Percentiles rank a stretch among this genome's conserved stretches.
These are phyloP conservation scores for Coenonympha glycerion DNA, from an alignment of 2,888 invertebrate species.

Conservation along the genomic window DNA sequence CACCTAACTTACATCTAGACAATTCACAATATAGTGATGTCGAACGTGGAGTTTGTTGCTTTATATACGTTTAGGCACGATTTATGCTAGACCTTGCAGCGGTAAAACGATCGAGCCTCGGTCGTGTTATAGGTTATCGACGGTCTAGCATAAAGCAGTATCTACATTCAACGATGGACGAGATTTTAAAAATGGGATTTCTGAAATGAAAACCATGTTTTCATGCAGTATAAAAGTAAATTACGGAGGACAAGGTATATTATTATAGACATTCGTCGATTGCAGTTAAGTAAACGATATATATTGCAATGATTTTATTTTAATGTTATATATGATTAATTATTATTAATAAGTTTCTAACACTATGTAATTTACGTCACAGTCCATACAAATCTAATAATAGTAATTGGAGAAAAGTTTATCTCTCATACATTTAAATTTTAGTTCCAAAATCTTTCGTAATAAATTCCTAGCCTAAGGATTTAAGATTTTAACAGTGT, in stretches of 20 bases:
- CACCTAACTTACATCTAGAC: constrained; percentile 38
- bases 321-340: constrained; percentile 1
- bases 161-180: background rate
- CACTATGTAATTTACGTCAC: background rate
- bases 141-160: background rate
- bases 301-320: constrained; percentile 16
- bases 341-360: constrained; percentile 1
- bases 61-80: constrained; percentile 3
- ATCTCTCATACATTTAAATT: background rate
- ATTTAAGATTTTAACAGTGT: background rate
- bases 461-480: background rate
- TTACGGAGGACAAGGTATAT: background rate
- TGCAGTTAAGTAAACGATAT: background rate
- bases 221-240: background rate
- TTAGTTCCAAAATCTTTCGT: background rate
- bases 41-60: constrained; percentile 25
- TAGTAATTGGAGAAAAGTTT: background rate
- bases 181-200: background rate
- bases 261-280: background rate
- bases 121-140: background rate
- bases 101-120: background rate
- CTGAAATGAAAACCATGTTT: background rate
- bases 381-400: constrained; percentile 9
- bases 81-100: background rate
- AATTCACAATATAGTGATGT: constrained; percentile 16